Conservation (phyloP, 1,140 invertebrate species). For the Aphelinus certus region DNA sequence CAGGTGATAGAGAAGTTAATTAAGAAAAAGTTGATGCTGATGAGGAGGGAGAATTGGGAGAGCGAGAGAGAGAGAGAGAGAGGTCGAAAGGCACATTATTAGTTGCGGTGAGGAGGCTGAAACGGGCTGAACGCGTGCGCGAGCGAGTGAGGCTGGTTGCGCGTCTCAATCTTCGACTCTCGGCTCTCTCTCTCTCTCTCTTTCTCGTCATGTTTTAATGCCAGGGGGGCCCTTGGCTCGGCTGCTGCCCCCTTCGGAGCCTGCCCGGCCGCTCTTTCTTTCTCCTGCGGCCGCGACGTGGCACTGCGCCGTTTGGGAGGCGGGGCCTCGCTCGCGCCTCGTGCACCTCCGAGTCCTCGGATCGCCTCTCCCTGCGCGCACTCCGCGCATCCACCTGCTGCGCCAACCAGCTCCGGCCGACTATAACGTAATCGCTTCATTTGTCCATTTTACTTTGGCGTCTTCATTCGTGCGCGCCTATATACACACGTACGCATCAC, state of each 20-base stretch:
- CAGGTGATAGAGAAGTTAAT: too few species aligned
- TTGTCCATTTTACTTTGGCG: too few species aligned
- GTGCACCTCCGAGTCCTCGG: neutral
- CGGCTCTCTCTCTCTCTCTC: constrained; percentile 33
- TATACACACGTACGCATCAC: too few species aligned
- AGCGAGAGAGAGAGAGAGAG: too few species aligned
- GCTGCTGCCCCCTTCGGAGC: constrained; percentile 5
- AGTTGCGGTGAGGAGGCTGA: too few species aligned
- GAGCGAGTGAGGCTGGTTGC: neutral
- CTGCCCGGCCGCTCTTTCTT: neutral
- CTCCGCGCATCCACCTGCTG: constrained; percentile 2
- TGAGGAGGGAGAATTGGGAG: too few species aligned
- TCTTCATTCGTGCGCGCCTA: too few species aligned
- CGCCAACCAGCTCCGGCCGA: neutral
- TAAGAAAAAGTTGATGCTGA: too few species aligned
- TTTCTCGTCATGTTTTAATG: constrained; percentile 63
- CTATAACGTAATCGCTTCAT: too few species aligned
- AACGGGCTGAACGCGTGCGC: neutral
- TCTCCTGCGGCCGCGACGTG: neutral
- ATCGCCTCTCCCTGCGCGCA: neutral
- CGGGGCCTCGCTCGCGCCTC: too few species aligned
- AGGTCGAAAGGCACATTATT: too few species aligned
- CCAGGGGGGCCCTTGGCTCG: constrained; percentile 53
- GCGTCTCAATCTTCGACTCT: neutral
- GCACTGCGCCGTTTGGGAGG: too few species aligned